These are phyloP conservation scores for Antedon mediterranea DNA, from an alignment of 53 echinoderm and acorn worm species.

Conservation along the genomic window DNA sequence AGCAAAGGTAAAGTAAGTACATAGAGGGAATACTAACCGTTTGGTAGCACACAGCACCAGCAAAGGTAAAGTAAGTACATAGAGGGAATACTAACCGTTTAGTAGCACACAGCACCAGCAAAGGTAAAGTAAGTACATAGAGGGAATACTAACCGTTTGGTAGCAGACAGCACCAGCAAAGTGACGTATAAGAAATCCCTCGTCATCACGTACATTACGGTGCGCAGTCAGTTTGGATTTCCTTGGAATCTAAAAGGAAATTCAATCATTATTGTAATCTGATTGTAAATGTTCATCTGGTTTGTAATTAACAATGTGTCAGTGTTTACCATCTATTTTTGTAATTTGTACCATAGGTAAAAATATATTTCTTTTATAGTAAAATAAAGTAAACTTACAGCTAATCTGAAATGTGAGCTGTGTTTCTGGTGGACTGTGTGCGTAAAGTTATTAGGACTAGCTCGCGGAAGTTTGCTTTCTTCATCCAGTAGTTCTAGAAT, in stretches of 20 bases:
- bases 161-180: constrained; percentile 99
- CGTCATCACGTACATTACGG: constrained; percentile 86
- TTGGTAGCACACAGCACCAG: constrained; percentile 98
- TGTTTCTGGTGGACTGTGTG: constrained; percentile 86
- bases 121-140: no score
- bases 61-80: no score
- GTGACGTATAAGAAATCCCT: constrained; percentile 90
- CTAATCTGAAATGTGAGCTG: constrained; percentile 80
- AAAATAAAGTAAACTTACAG: constrained; percentile 31
- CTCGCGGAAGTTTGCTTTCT: constrained; percentile 90
- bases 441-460: constrained; percentile 96
- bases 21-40: constrained; percentile 51
- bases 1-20: no score
- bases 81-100: constrained; percentile 54
- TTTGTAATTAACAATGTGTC: no score
- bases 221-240: constrained; percentile 93
- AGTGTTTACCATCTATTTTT: no score
- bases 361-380: no score
- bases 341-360: no score
- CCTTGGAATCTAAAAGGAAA: constrained; percentile 54
- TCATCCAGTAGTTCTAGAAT: constrained; percentile 90
- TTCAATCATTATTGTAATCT: no score
- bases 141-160: constrained; percentile 60
- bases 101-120: constrained; percentile 99
- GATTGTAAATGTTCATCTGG: no score